phyloP scores from a whole-genome alignment of 2,113 vertebrate species.

The Zeus faber region DNA sequence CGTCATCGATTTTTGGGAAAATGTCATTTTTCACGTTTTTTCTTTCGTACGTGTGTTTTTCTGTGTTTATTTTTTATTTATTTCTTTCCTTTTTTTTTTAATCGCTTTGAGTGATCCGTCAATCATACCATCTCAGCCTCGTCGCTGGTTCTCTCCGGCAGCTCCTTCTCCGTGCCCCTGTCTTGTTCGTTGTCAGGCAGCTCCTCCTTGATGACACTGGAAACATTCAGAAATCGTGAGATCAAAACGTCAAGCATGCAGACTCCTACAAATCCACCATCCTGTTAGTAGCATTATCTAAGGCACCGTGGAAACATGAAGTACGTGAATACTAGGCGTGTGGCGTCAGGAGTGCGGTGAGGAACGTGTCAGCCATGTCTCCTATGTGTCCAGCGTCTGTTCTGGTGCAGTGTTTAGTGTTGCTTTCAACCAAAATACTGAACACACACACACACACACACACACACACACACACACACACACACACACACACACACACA shows the following conservation, averaged over 20 bases:
- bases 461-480: neutral
- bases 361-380: too few relatives aligned
- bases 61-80: neutral
- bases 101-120: neutral
- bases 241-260: neutral
- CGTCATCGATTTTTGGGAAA: too few relatives aligned
- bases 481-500: neutral
- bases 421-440: too few relatives aligned
- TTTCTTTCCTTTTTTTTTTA: too few relatives aligned
- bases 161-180: constrained; percentile 82
- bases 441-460: neutral
- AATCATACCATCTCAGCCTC: constrained; percentile 80
- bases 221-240: constrained; percentile 15
- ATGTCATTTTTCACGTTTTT: too few relatives aligned
- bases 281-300: too few relatives aligned
- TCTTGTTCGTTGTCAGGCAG: constrained; percentile 85
- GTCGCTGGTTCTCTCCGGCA: constrained; percentile 74
- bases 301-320: neutral
- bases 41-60: neutral
- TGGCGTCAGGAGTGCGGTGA: too few relatives aligned
- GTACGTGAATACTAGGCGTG: too few relatives aligned
- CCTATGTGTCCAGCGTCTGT: too few relatives aligned
- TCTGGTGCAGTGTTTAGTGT: too few relatives aligned
- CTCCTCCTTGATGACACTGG: constrained; percentile 85
- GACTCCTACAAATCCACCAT: neutral